Evolutionary conservation across 2,113 vertebrate species (phyloP), one percentile per base, ranked within the genome.

Genomic region (Rhizomys pruinosus): DNA sequence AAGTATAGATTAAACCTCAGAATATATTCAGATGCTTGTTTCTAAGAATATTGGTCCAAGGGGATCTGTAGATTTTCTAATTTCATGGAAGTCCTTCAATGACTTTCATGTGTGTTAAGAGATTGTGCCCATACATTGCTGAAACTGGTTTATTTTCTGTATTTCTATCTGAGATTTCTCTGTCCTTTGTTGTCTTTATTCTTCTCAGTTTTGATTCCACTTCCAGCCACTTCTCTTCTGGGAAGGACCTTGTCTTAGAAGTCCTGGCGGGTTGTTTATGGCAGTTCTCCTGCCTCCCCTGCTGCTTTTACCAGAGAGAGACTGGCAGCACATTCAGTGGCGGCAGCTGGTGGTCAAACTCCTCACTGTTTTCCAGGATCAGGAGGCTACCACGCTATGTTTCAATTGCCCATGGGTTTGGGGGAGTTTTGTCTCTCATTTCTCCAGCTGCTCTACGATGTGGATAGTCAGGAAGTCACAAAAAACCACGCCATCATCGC

Each of bases 51-150:
- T 20, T 3, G 5, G 29, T 85, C 73, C 79, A 37, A 39, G 63
- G 17, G 78, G 73, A 52, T 39, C 23, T 44, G 34, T 7, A 90
- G 39, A n/a, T 34, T 69, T 89, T 85, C 34, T 80, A 29, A 29
- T n/a, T 86, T 74, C 63, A 89, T 22, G 66, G 47, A 74, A 44
- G 22, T 69, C 10, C 19, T 29, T 37, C 59, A 72, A 59, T 64
- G 73, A 80, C 34, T 93, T 95, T 86, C 42, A 63, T 69, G 5
- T 89, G 47, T 76, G 11, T 27, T 88, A 34, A 82, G 73, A 66
- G 34, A 29, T 25, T 63, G 5, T 34, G n/a, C 20, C 16, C 32
- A 47, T 19, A 22, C 39, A 82, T 10, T 19, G 15, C 72, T 6
- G 13, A 20, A 23, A n/a, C n/a, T n/a, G n/a, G 27, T 52, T 37